phyloP scores from a whole-genome alignment of 2,797 vertebrate species.

The Ibycter americanus region DNA sequence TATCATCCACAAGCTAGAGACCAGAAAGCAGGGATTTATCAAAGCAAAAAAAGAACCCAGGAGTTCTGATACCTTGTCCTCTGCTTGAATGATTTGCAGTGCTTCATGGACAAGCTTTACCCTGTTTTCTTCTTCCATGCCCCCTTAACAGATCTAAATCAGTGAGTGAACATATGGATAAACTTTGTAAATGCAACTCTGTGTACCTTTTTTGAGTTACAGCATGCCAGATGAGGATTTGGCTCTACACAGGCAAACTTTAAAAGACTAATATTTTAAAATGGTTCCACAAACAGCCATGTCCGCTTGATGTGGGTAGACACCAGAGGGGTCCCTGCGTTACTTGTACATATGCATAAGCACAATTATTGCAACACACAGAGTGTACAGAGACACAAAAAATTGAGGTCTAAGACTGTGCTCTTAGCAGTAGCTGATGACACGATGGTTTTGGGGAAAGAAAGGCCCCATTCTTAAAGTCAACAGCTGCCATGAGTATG shows the following conservation, averaged over 20 bases:
- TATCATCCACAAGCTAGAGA: background rate
- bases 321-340: background rate
- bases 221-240: background rate
- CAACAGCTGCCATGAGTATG: slow-evolving; percentile 9
- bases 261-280: background rate
- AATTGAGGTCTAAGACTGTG: background rate
- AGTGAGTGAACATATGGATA: background rate
- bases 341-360: background rate
- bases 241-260: background rate
- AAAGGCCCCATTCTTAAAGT: background rate
- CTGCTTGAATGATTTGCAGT: background rate
- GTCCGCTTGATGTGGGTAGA: background rate
- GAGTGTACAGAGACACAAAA: background rate
- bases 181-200: background rate
- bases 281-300: background rate
- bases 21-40: background rate
- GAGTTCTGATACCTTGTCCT: background rate
- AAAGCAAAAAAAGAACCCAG: background rate
- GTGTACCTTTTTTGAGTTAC: background rate
- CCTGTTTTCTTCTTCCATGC: background rate
- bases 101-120: background rate
- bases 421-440: background rate
- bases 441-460: background rate
- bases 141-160: background rate
- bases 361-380: background rate